These are phyloP conservation scores for Borostomias antarcticus DNA, from an alignment of 2,797 vertebrate species.

Conservation along the genomic window DNA sequence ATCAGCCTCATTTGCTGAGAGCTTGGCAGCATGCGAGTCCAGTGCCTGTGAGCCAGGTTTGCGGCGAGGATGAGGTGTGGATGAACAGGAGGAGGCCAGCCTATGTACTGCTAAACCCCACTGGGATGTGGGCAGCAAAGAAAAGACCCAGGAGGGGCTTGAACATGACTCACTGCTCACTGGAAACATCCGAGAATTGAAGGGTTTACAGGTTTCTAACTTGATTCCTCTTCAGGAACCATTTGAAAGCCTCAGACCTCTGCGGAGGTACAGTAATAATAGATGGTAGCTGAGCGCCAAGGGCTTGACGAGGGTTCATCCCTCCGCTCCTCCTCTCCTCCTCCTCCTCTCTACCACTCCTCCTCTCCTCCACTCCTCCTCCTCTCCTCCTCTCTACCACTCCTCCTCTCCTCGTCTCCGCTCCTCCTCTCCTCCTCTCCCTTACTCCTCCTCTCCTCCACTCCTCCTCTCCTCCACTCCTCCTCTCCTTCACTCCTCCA, in stretches of 20 bases:
- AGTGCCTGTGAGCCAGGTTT: constrained; percentile 1
- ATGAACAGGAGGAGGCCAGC: constrained; percentile 27
- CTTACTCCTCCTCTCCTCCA: no score
- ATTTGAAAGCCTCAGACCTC: not conserved
- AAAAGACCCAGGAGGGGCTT: not conserved
- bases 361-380: not conserved
- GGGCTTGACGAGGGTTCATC: constrained; percentile 20
- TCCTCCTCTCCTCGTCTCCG: not conserved
- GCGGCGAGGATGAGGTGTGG: constrained; percentile 16
- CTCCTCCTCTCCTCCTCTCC: not conserved
- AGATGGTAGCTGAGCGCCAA: constrained; percentile 25
- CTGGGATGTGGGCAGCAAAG: not conserved
- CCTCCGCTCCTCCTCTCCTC: constrained; percentile 5
- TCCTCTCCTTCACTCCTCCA: constrained; percentile 15
- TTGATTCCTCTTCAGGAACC: constrained; percentile 6
- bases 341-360: constrained; percentile 5
- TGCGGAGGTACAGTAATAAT: not conserved
- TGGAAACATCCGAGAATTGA: no score
- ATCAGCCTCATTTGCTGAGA: no score
- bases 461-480: not conserved
- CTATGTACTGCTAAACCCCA: constrained; percentile 24
- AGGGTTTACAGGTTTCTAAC: no score
- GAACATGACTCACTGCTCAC: not conserved
- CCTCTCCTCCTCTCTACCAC: constrained; percentile 3
- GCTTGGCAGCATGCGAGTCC: constrained; percentile 25